A percentile compares a stretch with the other conserved stretches of the same genome.
Evolutionary conservation across 2,888 invertebrate species (phyloP).

Genomic region (Ichneumoninae sp.): DNA sequence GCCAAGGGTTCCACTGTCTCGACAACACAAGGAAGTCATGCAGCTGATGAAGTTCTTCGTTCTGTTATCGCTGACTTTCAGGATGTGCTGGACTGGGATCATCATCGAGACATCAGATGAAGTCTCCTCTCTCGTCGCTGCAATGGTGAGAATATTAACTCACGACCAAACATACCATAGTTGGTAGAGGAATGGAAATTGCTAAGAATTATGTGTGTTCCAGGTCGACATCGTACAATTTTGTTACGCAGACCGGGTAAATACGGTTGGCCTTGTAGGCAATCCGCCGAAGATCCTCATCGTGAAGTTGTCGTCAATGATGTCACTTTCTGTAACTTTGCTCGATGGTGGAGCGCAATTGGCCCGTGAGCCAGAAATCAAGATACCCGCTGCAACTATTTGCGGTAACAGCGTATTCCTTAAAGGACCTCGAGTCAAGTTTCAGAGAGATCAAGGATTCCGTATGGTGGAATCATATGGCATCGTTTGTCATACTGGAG

Average conservation of each 20-base stretch:
- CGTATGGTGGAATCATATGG: constrained; percentile 69
- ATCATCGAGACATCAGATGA: background rate
- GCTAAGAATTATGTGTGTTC: background rate
- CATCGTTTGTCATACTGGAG: constrained; percentile 57
- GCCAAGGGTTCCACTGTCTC: background rate
- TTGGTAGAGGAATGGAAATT: background rate
- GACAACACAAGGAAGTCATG: background rate
- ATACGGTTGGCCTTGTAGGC: constrained; percentile 17
- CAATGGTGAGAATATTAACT: constrained; percentile 7
- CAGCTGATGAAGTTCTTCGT: background rate
- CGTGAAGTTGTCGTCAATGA: background rate
- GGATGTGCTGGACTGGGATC: background rate
- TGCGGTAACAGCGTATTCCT: constrained; percentile 6
- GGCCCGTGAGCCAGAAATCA: background rate
- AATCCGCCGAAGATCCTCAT: background rate
- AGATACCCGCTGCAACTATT: constrained; percentile 27
- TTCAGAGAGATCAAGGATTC: constrained; percentile 42
- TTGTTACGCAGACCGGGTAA: constrained; percentile 15
- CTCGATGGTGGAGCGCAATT: background rate
- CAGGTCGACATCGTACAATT: constrained; percentile 17
- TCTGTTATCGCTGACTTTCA: background rate
- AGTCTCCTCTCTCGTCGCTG: background rate
- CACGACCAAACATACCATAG: background rate
- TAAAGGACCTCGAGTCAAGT: background rate
- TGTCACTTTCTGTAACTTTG: background rate